These are phyloP conservation scores for Octopus bimaculoides DNA, from an alignment of 1,140 invertebrate species.

Conservation along the genomic window DNA sequence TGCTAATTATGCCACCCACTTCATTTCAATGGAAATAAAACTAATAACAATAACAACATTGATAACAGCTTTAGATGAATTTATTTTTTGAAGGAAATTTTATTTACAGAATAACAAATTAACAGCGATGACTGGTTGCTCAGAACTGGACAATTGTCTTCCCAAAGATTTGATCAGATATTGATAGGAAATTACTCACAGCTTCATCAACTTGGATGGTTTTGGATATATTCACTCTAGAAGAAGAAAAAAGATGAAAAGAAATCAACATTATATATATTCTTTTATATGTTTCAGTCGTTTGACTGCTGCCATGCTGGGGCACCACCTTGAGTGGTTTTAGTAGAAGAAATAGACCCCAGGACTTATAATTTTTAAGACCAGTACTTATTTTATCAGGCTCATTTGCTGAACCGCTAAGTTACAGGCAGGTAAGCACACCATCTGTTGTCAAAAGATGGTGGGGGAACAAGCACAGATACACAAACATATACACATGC, in stretches of 20 bases:
- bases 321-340: not conserved
- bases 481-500: no score
- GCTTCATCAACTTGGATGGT: conserved; percentile 50
- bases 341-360: not conserved
- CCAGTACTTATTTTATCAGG: not conserved
- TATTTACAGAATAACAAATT: no score
- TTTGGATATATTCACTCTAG: conserved; percentile 53
- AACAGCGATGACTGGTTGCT: not conserved
- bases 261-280: conserved; percentile 5
- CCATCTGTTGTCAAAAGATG: no score
- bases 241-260: conserved; percentile 20
- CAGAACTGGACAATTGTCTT: not conserved
- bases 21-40: no score
- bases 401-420: not conserved
- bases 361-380: not conserved
- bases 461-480: no score
- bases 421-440: no score
- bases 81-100: no score
- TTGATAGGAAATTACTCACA: conserved; percentile 34
- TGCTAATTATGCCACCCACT: no score
- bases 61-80: no score
- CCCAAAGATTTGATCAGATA: not conserved
- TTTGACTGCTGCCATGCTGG: not conserved
- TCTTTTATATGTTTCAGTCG: no score
- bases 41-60: no score